Conservation (phyloP, 2,888 invertebrate species). For the Abrostola triplasia region DNA sequence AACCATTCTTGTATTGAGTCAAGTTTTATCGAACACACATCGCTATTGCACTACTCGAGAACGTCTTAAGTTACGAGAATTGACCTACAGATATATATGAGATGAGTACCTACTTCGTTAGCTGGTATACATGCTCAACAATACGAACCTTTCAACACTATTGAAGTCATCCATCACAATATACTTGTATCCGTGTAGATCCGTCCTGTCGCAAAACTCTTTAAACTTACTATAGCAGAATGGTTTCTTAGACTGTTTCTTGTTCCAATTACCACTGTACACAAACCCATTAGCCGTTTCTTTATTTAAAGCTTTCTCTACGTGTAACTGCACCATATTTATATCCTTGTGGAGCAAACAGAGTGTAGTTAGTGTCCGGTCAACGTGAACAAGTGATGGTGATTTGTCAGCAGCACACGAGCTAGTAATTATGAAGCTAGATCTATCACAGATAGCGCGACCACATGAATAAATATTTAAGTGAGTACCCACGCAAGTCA, state of each 20-base stretch:
- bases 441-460: conserved; percentile 64
- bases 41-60: no score
- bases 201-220: conserved; percentile 91
- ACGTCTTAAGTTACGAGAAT: no score
- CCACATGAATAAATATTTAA: conserved; percentile 53
- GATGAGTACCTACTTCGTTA: background rate
- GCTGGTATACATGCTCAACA: background rate
- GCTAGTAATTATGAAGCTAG: conserved; percentile 68
- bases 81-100: background rate
- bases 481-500: conserved; percentile 14
- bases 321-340: conserved; percentile 34
- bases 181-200: conserved; percentile 92
- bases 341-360: conserved; percentile 1
- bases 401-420: conserved; percentile 62
- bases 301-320: conserved; percentile 18
- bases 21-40: no score
- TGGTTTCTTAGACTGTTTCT: conserved; percentile 52
- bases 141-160: conserved; percentile 86
- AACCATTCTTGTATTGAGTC: no score
- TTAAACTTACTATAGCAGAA: conserved; percentile 68
- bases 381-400: conserved; percentile 54
- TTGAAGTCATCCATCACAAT: conserved; percentile 89
- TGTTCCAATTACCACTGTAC: conserved; percentile 20
- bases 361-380: conserved; percentile 23
- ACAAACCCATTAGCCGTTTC: conserved; percentile 1